Conservation (phyloP, 37 sponge, comb jelly and placozoan species). For the Geodia barretti region DNA sequence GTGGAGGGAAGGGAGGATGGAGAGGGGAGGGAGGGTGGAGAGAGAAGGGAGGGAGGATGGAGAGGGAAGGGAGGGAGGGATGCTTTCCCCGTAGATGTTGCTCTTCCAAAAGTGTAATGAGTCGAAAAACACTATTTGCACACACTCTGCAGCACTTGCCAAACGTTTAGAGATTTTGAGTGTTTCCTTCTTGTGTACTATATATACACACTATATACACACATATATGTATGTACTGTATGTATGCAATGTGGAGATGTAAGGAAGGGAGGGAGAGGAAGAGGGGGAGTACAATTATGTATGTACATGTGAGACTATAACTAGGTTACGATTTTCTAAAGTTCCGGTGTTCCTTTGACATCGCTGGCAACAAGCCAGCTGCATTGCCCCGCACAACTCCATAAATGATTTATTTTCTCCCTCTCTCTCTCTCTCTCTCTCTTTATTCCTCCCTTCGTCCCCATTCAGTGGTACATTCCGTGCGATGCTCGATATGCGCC, state of each 20-base stretch:
- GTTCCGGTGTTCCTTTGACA: neutral
- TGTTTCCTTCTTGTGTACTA: no score
- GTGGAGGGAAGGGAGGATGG: neutral
- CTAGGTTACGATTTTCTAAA: neutral
- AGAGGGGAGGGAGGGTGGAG: neutral
- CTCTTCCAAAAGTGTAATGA: no score
- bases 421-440: neutral
- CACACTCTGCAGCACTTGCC: no score
- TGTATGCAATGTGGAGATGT: no score
- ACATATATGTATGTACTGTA: no score
- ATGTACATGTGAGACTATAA: neutral
- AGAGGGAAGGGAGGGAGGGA: neutral
- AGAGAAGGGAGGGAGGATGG: neutral
- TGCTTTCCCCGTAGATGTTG: neutral
- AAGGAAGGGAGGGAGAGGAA: conserved; percentile 18
- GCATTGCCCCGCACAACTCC: neutral
- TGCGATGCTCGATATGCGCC: conserved; percentile 43
- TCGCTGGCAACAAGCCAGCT: neutral
- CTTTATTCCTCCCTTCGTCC: neutral
- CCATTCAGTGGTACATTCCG: conserved; percentile 44
- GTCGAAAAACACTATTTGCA: no score
- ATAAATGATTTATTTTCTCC: neutral
- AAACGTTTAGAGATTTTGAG: no score
- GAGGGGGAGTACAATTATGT: no score
- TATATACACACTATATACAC: no score